Base-by-base conservation (phyloP, 1,140 invertebrate species). In the Pemphigus obesinymphae region DNA sequence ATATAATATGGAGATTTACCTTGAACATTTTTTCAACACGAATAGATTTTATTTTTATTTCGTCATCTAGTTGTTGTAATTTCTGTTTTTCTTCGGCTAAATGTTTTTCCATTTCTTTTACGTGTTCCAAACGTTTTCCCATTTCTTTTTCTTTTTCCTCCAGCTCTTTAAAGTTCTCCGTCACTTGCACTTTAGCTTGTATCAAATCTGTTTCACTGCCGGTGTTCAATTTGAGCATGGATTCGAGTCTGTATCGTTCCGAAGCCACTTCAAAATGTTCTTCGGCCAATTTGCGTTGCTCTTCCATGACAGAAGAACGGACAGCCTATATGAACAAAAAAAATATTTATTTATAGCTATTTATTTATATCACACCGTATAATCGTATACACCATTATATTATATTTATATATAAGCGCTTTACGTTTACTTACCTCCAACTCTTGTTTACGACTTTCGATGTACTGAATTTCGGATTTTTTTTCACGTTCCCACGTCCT, bases 391-490 rank as follows among this genome's bases (percentile, higher is more conserved):
- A 29, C 26, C 26, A n/a, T n/a, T 29, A 58, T 11, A 58, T 45
- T 45, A 4, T 6, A 1, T 45, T 7, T 45, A 6, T 45, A 45
- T 45, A 11, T 45, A 45, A 3, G 8, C 37, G 37, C 8, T 40
- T 40, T 40, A 5, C 37, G 3, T 3, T 11, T 45, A 15, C 13
- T 58, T 80, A 80, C 76, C 37, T 80, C 76, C 3, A 80, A 45
- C 15, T 80, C 76, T 43, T 80, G 34, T 63, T 80, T 80, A 0
- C 76, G 55, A 31, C 23, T 43, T 80, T 80, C 76, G 15, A 80
- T 80, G 37, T 80, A 80, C 31, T 80, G 76, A n/a, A 29, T 80
- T 61, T 80, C 76, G 17, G 76, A 80, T 61, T 80, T 63, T 45
- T 61, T 80, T 20, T 80, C 76, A 26, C 76, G 76, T 63, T 80